Base-by-base conservation (phyloP, 2,113 vertebrate genomes). In the Urocolius indicus region DNA sequence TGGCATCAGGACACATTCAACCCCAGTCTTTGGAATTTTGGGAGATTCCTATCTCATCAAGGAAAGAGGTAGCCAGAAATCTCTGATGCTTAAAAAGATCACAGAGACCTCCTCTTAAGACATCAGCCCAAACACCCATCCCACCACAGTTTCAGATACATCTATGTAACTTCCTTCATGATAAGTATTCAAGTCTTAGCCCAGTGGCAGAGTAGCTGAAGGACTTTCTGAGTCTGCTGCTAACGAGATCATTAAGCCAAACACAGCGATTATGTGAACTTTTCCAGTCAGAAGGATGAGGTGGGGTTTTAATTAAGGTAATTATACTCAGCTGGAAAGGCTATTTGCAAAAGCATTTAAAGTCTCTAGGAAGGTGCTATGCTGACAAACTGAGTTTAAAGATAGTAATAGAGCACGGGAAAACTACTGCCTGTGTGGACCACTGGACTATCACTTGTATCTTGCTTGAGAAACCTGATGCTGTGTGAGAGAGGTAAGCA, bases 291-390 rank as follows among this genome's bases (percentile, higher is more conserved):
- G 89, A 95, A 89, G 73, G 84, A 95, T 75, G 86, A 96, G 91
- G 91, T 92, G 91, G 96, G 78, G 84, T 95, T 97, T 97, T 97
- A 97, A 97, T 95, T 95, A 95, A 96, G 86, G 93, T 81, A 95
- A 94, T 97, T 95, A 88, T 69, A 66, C 94, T 84, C 95, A 92
- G 95, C 78, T 92, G 90, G 96, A 97, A 76, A 69, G 92, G 66
- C 96, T 93, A 91, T 97, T 97, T 97, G 66, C 88, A 81, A 67
- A 94, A 75, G 32, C 90, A 92, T 95, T 97, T 94, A 69, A 84
- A 67, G 78, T 20, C 94, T 91, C 84, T 19, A 22, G 79, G 75
- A 90, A 66, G 88, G 58, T 73, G 30, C 38, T 84, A 24, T 74
- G 57, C 45, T 94, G 80, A 62, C 32, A 84, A 41, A 23, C 8